phyloP scores from a whole-genome alignment of 2,113 vertebrate genomes.

The Ictalurus punctatus region DNA sequence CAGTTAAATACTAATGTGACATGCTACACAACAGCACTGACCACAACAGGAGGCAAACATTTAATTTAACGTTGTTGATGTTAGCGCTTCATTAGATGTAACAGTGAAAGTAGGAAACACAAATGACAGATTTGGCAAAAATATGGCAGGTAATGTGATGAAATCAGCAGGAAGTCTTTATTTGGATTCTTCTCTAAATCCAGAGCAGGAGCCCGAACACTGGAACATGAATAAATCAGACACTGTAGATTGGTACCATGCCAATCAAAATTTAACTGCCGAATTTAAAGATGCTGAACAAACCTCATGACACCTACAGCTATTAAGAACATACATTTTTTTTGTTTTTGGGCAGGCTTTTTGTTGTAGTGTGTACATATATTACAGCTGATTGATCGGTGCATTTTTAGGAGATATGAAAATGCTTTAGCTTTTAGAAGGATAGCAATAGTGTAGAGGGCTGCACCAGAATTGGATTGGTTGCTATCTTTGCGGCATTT shows the following conservation, averaged over 20 bases:
- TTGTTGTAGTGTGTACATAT: neutral
- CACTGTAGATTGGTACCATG: neutral
- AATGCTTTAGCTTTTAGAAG: neutral
- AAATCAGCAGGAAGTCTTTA: constrained; percentile 1
- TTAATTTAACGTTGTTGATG: neutral
- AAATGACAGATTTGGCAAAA: neutral
- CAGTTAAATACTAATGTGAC: neutral
- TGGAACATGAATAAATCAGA: neutral
- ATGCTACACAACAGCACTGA: neutral
- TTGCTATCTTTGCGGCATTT: neutral
- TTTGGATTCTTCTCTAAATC: neutral
- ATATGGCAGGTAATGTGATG: neutral
- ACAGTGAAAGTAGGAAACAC: neutral
- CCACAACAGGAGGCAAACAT: neutral
- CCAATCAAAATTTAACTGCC: constrained; percentile 5
- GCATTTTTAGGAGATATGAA: neutral
- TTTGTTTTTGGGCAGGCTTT: neutral
- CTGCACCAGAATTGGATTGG: neutral
- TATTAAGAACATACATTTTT: neutral
- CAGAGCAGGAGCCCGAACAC: neutral
- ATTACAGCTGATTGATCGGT: neutral
- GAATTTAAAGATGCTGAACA: neutral
- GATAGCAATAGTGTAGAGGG: neutral
- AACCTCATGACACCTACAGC: neutral
- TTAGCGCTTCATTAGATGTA: neutral